A percentile compares a stretch with the other conserved stretches of the same genome.
phyloP scores from a whole-genome alignment of 2,888 invertebrate genomes.

The Lithophane semibrunnea region DNA sequence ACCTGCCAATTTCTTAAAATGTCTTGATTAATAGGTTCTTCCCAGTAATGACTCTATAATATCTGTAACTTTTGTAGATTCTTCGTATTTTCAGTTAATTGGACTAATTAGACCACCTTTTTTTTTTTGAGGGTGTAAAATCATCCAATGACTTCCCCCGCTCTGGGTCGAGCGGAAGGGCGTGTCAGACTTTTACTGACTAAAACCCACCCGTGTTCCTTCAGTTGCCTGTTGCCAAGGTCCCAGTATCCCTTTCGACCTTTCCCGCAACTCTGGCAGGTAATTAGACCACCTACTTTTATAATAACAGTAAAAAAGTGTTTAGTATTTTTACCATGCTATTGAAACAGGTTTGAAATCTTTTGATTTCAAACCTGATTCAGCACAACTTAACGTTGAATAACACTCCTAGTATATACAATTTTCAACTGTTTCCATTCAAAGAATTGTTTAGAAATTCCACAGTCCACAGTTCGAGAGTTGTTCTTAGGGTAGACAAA shows the following conservation, averaged over 20 bases:
- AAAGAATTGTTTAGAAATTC: conserved; percentile 59
- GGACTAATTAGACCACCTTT: not conserved
- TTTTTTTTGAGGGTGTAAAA: no score
- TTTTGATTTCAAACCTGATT: no score
- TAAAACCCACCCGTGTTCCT: no score
- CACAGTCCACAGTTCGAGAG: conserved; percentile 25
- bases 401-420: not conserved
- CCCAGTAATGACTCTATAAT: no score
- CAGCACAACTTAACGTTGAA: not conserved
- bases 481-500: conserved; percentile 71
- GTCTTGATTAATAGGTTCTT: not conserved
- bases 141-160: no score
- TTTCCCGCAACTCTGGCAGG: no score
- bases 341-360: not conserved
- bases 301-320: not conserved
- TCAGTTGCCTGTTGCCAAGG: no score
- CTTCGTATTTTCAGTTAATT: not conserved
- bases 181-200: no score
- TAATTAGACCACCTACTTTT: no score
- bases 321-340: not conserved
- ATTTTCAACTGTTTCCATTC: conserved; percentile 23
- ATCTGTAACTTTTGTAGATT: not conserved
- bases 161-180: no score
- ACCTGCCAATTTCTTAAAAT: not conserved
- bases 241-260: no score